Conservation (phyloP, 2,113 vertebrate species). For the Picathartes gymnocephalus region DNA sequence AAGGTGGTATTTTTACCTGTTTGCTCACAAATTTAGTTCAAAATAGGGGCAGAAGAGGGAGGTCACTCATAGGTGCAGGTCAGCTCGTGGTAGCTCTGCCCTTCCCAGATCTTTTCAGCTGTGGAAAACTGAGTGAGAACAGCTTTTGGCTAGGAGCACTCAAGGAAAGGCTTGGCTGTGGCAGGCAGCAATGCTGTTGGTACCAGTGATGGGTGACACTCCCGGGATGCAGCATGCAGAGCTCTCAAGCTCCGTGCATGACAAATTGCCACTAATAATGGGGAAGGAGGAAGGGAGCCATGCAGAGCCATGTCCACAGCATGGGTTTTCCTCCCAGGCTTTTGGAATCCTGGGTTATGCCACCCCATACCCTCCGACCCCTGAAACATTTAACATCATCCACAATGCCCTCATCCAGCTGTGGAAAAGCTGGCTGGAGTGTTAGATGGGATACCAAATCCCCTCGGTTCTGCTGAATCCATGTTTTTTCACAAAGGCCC, state of each 20-base stretch:
- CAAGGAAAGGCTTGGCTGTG: neutral
- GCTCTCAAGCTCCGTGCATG: neutral
- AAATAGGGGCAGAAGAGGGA: neutral
- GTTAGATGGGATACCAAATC: neutral
- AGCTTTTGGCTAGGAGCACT: neutral
- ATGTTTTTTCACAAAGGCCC: neutral
- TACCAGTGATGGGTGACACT: neutral
- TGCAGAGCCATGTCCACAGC: neutral
- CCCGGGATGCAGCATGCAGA: neutral
- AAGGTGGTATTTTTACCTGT: neutral
- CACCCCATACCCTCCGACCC: fast-evolving
- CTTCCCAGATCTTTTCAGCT: neutral
- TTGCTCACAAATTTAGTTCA: neutral
- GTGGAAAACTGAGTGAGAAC: neutral
- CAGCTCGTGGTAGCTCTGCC: neutral
- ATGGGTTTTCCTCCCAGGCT: neutral
- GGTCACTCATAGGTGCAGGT: fast-evolving
- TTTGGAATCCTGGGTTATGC: neutral
- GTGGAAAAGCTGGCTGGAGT: neutral
- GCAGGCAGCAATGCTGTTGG: neutral
- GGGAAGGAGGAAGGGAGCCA: neutral
- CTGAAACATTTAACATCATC: neutral
- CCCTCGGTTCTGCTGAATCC: neutral
- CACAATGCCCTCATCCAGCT: neutral
- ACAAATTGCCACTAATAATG: neutral